phyloP scores from a whole-genome alignment of 2,888 invertebrate species.

The Erynnis tages region DNA sequence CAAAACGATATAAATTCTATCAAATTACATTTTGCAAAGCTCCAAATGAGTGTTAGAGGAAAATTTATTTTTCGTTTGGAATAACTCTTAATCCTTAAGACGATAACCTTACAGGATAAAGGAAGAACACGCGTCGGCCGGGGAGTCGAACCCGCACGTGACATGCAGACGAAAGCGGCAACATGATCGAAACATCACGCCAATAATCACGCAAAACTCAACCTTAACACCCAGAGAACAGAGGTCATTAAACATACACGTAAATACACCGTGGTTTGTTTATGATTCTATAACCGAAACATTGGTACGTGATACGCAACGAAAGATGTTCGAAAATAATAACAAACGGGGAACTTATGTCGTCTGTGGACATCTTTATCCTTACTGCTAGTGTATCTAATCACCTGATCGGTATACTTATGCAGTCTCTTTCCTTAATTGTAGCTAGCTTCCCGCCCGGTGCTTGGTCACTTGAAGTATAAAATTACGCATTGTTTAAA shows the following conservation, averaged over 20 bases:
- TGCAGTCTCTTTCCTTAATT: no score
- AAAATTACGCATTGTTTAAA: no score
- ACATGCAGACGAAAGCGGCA: constrained; percentile 58
- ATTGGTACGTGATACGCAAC: constrained; percentile 59
- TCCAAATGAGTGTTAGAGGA: no score
- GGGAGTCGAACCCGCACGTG: constrained; percentile 68
- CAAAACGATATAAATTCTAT: no score
- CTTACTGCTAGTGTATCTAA: no score
- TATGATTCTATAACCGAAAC: constrained; percentile 27
- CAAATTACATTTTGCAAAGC: no score
- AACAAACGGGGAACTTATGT: constrained; percentile 32
- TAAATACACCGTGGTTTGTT: constrained; percentile 38
- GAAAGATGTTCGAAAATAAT: constrained; percentile 49
- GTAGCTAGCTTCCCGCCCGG: no score
- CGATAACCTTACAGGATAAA: constrained; percentile 44
- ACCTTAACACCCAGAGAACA: constrained; percentile 40
- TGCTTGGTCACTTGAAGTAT: no score
- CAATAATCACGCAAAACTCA: constrained; percentile 39
- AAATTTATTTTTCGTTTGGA: no score
- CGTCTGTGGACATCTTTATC: neutral
- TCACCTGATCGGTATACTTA: no score
- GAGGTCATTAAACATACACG: constrained; percentile 40
- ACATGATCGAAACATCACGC: constrained; percentile 45
- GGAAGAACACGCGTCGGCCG: constrained; percentile 54
- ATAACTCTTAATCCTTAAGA: constrained; percentile 2